phyloP scores from a whole-genome alignment of 2,113 vertebrate species.

The Meleagris gallopavo region DNA sequence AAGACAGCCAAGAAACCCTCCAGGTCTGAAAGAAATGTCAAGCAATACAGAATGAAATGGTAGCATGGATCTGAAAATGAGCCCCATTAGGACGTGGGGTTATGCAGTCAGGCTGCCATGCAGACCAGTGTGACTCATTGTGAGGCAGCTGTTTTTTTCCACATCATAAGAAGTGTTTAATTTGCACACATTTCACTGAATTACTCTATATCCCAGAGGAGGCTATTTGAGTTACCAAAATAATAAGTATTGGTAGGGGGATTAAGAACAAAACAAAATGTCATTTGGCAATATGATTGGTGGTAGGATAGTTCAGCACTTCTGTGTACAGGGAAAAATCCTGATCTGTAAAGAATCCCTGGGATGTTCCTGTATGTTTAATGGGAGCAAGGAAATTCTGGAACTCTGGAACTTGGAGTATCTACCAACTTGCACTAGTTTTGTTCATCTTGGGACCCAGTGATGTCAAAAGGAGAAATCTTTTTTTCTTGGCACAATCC shows the following conservation, averaged over 20 bases:
- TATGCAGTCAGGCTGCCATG: background rate
- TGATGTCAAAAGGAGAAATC: background rate
- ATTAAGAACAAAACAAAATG: background rate
- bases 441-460: background rate
- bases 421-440: background rate
- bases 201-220: background rate
- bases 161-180: background rate
- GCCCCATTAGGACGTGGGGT: background rate
- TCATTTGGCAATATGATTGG: background rate
- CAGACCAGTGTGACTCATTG: slow-evolving; percentile 13
- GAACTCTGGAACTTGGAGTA: background rate
- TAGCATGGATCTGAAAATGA: background rate
- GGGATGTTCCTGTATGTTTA: background rate
- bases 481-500: background rate
- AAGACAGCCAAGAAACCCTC: background rate
- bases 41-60: background rate
- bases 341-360: background rate
- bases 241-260: background rate
- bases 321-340: background rate
- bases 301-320: background rate
- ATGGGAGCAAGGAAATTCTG: background rate
- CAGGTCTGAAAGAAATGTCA: background rate
- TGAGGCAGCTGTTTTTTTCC: slow-evolving; percentile 34
- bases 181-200: slow-evolving; percentile 19
- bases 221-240: background rate